phyloP scores from a whole-genome alignment of 2,113 vertebrate genomes.

The Anolis carolinensis region DNA sequence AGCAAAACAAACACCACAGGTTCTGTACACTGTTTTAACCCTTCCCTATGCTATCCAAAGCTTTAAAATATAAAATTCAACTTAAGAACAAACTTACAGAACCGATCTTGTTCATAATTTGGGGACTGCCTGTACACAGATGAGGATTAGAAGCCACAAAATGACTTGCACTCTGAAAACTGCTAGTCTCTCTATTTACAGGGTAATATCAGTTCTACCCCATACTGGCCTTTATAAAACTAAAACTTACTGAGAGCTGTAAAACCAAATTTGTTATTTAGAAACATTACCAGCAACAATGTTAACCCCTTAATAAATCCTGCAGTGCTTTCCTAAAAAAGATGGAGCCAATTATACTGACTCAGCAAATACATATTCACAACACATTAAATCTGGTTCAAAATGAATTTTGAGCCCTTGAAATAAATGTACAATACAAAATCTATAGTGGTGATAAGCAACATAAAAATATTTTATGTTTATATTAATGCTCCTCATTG shows the following conservation, averaged over 20 bases:
- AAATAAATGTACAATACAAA: constrained; percentile 6
- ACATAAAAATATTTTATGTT: constrained; percentile 24
- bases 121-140: too few relatives aligned
- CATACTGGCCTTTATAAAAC: too few relatives aligned
- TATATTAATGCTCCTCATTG: constrained; percentile 10
- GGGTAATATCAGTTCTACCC: not conserved
- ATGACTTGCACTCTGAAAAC: too few relatives aligned
- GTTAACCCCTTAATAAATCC: not conserved
- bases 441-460: constrained; percentile 14
- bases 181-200: too few relatives aligned
- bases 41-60: too few relatives aligned
- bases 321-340: not conserved
- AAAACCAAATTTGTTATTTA: not conserved
- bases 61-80: too few relatives aligned
- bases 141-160: not conserved
- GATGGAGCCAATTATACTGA: not conserved
- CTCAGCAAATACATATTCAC: constrained; percentile 19
- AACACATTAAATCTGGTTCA: not conserved
- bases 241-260: not conserved
- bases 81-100: too few relatives aligned
- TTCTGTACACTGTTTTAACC: too few relatives aligned
- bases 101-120: not conserved
- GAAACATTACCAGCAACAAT: not conserved
- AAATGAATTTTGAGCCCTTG: constrained; percentile 9
- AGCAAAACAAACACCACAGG: too few relatives aligned